Evolutionary conservation across 2,797 vertebrate species (phyloP).

Genomic region (Malacoraja senta): DNA sequence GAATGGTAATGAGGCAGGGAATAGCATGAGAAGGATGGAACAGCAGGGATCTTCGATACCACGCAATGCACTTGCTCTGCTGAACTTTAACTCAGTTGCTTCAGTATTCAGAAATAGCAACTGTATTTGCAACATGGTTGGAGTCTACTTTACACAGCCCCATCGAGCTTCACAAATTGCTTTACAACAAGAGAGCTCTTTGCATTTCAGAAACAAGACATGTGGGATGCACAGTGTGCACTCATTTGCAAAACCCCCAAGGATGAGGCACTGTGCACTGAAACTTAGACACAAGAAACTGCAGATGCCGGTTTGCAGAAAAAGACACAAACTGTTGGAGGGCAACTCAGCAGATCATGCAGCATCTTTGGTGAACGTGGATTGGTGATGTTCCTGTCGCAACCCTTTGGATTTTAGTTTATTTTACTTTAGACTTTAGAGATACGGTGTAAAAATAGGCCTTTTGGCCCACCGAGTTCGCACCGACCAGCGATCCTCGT

Average conservation of each 20-base stretch:
- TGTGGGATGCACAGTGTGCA: background rate
- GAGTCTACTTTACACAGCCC: background rate
- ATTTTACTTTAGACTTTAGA: too few species aligned
- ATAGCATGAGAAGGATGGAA: background rate
- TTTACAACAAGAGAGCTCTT: background rate
- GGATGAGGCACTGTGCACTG: background rate
- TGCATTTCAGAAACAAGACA: background rate
- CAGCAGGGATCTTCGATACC: background rate
- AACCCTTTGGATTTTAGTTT: too few species aligned
- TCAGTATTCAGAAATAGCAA: conserved; percentile 20
- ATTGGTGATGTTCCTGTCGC: too few species aligned
- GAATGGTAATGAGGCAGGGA: conserved; percentile 34
- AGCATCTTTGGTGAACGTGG: too few species aligned
- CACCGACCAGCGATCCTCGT: too few species aligned
- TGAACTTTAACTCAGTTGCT: conserved; percentile 35
- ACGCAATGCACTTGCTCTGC: background rate
- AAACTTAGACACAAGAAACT: too few species aligned
- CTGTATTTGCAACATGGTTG: background rate
- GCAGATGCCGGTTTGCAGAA: too few species aligned
- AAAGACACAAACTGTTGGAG: too few species aligned
- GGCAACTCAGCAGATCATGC: too few species aligned
- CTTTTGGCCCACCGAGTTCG: too few species aligned
- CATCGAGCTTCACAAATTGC: background rate
- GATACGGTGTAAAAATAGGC: too few species aligned
- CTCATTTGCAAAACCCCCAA: background rate